These are phyloP conservation scores for Ypsolopha scabrella DNA, from an alignment of 2,888 invertebrate species.

Conservation along the genomic window DNA sequence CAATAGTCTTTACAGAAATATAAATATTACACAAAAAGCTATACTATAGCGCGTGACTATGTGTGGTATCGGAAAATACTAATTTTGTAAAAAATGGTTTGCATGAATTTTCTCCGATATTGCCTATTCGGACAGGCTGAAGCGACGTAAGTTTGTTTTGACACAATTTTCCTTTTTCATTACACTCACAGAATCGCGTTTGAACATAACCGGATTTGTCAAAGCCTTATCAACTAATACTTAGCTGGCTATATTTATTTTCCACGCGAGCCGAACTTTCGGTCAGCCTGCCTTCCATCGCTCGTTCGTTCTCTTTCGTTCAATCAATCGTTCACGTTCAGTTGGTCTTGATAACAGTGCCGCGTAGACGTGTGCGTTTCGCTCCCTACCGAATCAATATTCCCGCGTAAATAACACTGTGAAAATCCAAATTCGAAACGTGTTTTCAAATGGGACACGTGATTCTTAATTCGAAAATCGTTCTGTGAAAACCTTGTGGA, in stretches of 20 bases:
- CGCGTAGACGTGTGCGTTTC: conserved; percentile 23
- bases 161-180: too few relatives aligned
- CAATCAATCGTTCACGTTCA: conserved; percentile 21
- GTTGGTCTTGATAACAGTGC: conserved; percentile 53
- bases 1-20: too few relatives aligned
- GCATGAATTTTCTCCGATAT: too few relatives aligned
- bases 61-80: too few relatives aligned
- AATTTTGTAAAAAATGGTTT: too few relatives aligned
- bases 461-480: background rate
- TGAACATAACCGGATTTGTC: too few relatives aligned
- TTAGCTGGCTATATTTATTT: background rate
- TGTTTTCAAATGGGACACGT: background rate
- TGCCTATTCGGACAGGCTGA: too few relatives aligned
- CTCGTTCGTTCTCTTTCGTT: conserved; percentile 32
- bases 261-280: background rate
- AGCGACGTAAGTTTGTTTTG: too few relatives aligned
- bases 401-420: conserved; percentile 36
- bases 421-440: conserved; percentile 18
- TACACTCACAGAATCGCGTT: too few relatives aligned
- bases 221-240: background rate
- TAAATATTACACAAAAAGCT: too few relatives aligned
- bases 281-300: conserved; percentile 18
- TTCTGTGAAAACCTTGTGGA: background rate
- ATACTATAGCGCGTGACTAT: too few relatives aligned
- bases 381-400: conserved; percentile 12